These are phyloP conservation scores for Noturus placidus DNA, from an alignment of 2,113 vertebrate species.

Conservation along the genomic window DNA sequence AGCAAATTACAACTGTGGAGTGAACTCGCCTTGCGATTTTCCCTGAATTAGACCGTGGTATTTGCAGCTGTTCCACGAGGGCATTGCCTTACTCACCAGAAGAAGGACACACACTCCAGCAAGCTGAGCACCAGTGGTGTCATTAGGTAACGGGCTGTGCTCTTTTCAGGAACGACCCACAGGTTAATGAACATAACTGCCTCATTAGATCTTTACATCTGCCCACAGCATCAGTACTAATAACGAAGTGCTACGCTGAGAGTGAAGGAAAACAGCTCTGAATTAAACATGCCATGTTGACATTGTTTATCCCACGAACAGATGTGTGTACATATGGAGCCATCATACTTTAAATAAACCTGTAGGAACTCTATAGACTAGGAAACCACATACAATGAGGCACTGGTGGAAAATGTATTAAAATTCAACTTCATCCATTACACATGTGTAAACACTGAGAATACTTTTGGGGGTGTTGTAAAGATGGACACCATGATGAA, in stretches of 20 bases:
- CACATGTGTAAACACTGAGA: background rate
- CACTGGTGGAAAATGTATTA: background rate
- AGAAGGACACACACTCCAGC: background rate
- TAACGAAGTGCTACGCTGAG: constrained; percentile 11
- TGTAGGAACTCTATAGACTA: background rate
- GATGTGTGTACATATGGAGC: constrained; percentile 3
- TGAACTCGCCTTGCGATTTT: background rate
- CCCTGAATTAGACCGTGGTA: constrained; percentile 34
- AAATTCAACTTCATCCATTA: background rate
- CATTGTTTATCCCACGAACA: background rate
- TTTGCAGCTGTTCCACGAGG: constrained; percentile 35
- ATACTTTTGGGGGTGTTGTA: background rate
- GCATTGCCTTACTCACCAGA: constrained; percentile 18
- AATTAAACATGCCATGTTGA: background rate
- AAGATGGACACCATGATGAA: background rate
- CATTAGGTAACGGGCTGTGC: constrained; percentile 52
- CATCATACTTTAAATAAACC: background rate
- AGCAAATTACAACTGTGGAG: constrained; percentile 37
- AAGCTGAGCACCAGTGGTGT: constrained; percentile 37
- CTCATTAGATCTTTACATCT: constrained; percentile 54
- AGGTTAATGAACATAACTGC: constrained; percentile 58
- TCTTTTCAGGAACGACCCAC: constrained; percentile 50
- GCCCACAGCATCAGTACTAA: constrained; percentile 17
- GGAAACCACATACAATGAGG: background rate
- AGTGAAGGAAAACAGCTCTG: background rate